Conservation (phyloP, 2,797 vertebrate genomes). For the Arctocebus calabarensis region DNA sequence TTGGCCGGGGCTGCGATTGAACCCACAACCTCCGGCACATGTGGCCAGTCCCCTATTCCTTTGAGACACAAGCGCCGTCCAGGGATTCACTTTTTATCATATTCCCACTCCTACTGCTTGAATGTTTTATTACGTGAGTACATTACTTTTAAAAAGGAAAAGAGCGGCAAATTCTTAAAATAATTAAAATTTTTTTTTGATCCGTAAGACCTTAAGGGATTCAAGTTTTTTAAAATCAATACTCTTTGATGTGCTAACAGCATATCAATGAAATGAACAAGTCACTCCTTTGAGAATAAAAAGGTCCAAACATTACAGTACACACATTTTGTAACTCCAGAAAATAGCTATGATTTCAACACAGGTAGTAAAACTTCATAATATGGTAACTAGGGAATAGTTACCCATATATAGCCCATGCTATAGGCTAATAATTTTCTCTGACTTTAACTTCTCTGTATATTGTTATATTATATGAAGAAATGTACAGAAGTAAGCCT, state of each 20-base stretch:
- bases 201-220: background rate
- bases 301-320: background rate
- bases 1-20: too few relatives aligned
- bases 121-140: background rate
- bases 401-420: background rate
- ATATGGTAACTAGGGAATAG: background rate
- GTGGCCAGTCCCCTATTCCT: too few relatives aligned
- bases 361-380: background rate
- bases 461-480: conserved; percentile 30
- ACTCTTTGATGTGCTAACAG: conserved; percentile 1
- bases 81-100: background rate
- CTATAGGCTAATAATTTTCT: background rate
- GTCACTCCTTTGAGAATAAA: background rate
- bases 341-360: conserved; percentile 35
- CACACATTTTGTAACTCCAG: background rate
- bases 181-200: conserved; percentile 6
- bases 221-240: background rate
- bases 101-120: background rate
- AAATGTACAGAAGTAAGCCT: conserved; percentile 18
- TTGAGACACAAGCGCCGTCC: too few relatives aligned
- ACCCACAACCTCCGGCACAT: too few relatives aligned
- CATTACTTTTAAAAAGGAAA: background rate
- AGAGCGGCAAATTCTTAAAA: conserved; percentile 40
- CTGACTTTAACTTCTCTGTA: background rate
- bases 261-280: background rate